Percentiles rank a stretch among this genome's conserved stretches.
phyloP scores from a whole-genome alignment of 2,797 vertebrate species.

The Vipera ursinii region DNA sequence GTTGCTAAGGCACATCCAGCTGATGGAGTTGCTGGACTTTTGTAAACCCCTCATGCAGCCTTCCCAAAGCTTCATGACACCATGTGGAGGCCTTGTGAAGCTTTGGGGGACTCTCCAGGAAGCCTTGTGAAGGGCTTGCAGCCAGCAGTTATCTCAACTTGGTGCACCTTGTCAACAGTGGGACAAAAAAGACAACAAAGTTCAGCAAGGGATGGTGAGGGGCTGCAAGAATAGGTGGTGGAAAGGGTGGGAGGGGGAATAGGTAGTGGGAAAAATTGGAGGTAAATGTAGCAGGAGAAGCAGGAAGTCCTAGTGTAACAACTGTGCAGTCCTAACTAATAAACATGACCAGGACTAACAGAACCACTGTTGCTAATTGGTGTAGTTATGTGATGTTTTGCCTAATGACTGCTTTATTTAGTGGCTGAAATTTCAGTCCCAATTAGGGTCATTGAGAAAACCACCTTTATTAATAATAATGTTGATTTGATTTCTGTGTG shows the following conservation, averaged over 20 bases:
- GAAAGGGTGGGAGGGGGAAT: background rate
- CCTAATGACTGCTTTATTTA: background rate
- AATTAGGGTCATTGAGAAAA: background rate
- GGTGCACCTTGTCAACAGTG: background rate
- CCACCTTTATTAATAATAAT: background rate
- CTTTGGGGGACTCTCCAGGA: background rate
- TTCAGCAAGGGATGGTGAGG: background rate
- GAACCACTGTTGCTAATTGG: background rate
- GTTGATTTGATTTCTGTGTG: background rate
- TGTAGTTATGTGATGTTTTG: background rate
- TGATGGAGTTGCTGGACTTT: too few species aligned
- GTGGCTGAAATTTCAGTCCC: background rate
- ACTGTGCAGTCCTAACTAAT: background rate
- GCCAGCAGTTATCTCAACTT: background rate
- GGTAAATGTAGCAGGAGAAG: background rate
- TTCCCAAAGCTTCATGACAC: background rate
- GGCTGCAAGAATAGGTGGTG: background rate
- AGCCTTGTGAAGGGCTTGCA: background rate
- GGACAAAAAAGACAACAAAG: background rate
- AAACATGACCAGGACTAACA: background rate
- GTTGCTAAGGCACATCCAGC: too few species aligned
- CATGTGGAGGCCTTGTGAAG: background rate
- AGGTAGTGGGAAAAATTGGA: background rate
- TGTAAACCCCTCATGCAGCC: too few species aligned
- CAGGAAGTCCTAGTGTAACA: background rate